phyloP scores from a whole-genome alignment of 1,140 invertebrate species.

The Phthorimaea operculella region DNA sequence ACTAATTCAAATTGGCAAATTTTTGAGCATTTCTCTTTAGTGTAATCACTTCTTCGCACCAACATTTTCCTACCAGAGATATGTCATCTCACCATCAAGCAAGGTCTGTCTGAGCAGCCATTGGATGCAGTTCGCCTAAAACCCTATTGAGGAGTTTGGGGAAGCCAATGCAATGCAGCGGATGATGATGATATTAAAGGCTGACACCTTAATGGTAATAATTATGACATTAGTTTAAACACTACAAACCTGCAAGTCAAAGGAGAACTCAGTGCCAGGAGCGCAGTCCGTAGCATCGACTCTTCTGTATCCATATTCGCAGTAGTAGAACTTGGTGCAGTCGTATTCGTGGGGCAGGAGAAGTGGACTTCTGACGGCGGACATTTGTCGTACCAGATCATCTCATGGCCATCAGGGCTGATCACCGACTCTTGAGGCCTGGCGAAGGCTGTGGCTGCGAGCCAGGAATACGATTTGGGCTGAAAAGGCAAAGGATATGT shows the following conservation, averaged over 20 bases:
- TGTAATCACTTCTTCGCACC: too few species aligned
- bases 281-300: constrained; percentile 26
- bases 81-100: too few species aligned
- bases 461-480: constrained; percentile 31
- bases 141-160: too few species aligned
- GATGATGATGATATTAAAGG: too few species aligned
- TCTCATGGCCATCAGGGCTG: background rate
- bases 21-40: too few species aligned
- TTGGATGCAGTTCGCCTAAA: too few species aligned
- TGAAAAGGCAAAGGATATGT: constrained; percentile 8
- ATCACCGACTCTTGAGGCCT: constrained; percentile 8
- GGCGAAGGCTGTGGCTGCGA: constrained; percentile 21
- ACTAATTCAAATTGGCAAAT: too few species aligned
- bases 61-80: too few species aligned
- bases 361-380: constrained; percentile 20
- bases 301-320: constrained; percentile 33
- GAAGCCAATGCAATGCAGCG: too few species aligned
- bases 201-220: too few species aligned
- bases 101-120: too few species aligned
- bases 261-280: constrained; percentile 38
- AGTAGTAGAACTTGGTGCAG: constrained; percentile 52
- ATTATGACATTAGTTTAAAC: too few species aligned
- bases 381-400: constrained; percentile 15
- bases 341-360: constrained; percentile 46
- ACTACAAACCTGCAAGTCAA: constrained; percentile 32